Percentiles rank a stretch among this genome's conserved stretches.
Conservation (phyloP, 2,113 vertebrate species). For the Hippocampus zosterae region DNA sequence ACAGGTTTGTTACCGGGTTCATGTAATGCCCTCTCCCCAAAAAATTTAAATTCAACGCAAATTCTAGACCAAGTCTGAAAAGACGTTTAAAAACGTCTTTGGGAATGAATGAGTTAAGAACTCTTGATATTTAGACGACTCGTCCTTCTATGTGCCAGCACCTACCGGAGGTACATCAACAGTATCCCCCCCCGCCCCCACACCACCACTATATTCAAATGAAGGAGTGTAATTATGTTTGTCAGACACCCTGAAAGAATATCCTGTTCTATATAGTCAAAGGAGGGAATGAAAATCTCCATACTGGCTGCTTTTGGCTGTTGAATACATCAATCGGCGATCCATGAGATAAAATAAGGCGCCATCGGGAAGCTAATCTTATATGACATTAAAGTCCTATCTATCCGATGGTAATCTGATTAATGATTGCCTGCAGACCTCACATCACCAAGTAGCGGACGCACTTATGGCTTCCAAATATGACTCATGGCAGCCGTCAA, state of each 20-base stretch:
- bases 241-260: constrained; percentile 18
- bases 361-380: constrained; percentile 51
- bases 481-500: background rate
- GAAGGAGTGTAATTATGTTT: constrained; percentile 21
- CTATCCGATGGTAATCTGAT: constrained; percentile 47
- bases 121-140: background rate
- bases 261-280: constrained; percentile 9
- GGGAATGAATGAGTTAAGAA: background rate
- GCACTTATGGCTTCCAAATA: background rate
- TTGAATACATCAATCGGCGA: constrained; percentile 29
- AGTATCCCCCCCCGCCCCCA: background rate
- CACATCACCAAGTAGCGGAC: constrained; percentile 41
- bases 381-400: constrained; percentile 39
- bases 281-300: constrained; percentile 5
- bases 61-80: too few species aligned
- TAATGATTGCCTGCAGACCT: constrained; percentile 46
- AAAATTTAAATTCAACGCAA: too few species aligned
- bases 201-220: background rate
- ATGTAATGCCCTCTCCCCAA: too few species aligned
- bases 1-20: background rate
- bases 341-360: constrained; percentile 38
- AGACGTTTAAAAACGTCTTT: too few species aligned
- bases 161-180: constrained; percentile 7
- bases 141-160: background rate
- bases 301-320: background rate